A percentile compares a stretch with the other conserved stretches of the same genome.
phyloP scores from a whole-genome alignment of 2,113 vertebrate genomes.

The Malurus cyaneus region DNA sequence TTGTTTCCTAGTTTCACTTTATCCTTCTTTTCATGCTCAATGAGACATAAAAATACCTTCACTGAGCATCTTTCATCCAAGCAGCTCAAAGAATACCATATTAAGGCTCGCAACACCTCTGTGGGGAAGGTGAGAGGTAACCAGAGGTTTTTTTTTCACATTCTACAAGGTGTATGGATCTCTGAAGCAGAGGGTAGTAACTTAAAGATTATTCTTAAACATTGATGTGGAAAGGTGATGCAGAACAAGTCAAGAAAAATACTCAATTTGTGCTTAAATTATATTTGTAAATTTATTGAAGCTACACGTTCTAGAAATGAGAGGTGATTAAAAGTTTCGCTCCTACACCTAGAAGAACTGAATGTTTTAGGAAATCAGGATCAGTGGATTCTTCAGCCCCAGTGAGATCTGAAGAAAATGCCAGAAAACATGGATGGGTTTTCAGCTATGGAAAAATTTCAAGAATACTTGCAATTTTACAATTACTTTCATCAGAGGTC shows the following conservation, averaged over 20 bases:
- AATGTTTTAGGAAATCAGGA: not conserved
- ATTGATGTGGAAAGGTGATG: not conserved
- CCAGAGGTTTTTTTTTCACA: not conserved
- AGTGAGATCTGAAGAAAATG: not conserved
- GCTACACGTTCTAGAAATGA: not conserved
- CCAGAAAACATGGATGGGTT: not conserved
- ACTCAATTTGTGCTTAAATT: not conserved
- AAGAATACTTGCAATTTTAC: not conserved
- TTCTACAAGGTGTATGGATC: not conserved
- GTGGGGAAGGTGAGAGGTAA: not conserved
- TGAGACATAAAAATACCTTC: not conserved
- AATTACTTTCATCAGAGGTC: not conserved
- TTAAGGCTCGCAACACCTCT: not conserved
- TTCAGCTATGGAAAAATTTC: not conserved
- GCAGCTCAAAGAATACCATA: not conserved
- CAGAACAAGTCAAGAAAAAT: not conserved
- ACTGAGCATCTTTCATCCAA: not conserved
- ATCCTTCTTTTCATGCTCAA: conserved; percentile 13
- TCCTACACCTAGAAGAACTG: not conserved
- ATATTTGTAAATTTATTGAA: not conserved
- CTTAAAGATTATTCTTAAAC: not conserved
- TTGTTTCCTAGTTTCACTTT: conserved; percentile 12
- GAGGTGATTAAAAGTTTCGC: not conserved
- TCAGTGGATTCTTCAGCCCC: not conserved
- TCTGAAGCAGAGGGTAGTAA: not conserved